Evolutionary conservation across 2,888 invertebrate genomes (phyloP).

Genomic region (Parnassius apollo): DNA sequence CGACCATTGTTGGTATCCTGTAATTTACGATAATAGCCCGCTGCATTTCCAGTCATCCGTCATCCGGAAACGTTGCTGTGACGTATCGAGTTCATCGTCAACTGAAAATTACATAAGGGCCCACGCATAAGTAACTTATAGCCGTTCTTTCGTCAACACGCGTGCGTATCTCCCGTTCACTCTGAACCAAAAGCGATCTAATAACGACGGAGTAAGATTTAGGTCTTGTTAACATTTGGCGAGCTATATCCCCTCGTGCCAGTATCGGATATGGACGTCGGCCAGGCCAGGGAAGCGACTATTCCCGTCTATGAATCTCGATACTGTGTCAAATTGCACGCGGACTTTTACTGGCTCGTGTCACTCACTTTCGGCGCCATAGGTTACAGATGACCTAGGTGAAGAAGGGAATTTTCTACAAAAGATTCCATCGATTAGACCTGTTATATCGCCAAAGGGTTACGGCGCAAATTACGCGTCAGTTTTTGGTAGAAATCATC

Average conservation of each 20-base stretch:
- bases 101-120: slow-evolving; percentile 73
- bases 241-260: slow-evolving; percentile 53
- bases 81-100: slow-evolving; percentile 76
- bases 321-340: slow-evolving; percentile 62
- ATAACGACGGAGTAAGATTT: slow-evolving; percentile 53
- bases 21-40: slow-evolving; percentile 52
- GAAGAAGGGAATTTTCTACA: no score
- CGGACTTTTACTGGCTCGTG: slow-evolving; percentile 60
- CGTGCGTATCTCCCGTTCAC: slow-evolving; percentile 44
- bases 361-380: slow-evolving; percentile 42
- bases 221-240: slow-evolving; percentile 46
- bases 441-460: no score
- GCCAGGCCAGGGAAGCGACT: slow-evolving; percentile 79
- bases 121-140: slow-evolving; percentile 72
- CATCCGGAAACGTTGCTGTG: slow-evolving; percentile 70
- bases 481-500: slow-evolving; percentile 2
- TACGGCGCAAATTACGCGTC: not conserved
- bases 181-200: slow-evolving; percentile 50
- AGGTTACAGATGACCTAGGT: not conserved
- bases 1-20: slow-evolving; percentile 38
- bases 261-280: slow-evolving; percentile 61
- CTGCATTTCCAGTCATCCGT: slow-evolving; percentile 55
- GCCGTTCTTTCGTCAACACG: slow-evolving; percentile 49
- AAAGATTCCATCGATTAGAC: no score
- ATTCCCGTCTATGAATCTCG: slow-evolving; percentile 76